Conservation (phyloP, 2,888 invertebrate genomes). For the Drosophila merina region DNA sequence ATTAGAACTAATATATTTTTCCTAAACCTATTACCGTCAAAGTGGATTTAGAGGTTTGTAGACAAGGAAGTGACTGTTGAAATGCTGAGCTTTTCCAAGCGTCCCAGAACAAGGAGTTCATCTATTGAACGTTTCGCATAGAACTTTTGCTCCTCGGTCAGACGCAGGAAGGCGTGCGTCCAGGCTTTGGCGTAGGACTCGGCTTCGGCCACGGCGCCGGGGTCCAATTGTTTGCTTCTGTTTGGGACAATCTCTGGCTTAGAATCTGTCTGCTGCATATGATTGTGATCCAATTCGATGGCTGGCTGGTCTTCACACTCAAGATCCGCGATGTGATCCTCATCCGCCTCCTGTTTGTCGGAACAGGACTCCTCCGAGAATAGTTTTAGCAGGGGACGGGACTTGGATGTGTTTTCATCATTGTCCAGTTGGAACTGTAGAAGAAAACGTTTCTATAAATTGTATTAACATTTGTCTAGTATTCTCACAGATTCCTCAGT, state of each 20-base stretch:
- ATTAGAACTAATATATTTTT: neutral
- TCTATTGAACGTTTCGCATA: slow-evolving; percentile 71
- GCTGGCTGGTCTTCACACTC: slow-evolving; percentile 31
- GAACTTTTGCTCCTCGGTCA: slow-evolving; percentile 68
- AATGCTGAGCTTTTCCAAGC: slow-evolving; percentile 58
- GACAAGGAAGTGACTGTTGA: slow-evolving; percentile 66
- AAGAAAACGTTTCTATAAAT: neutral
- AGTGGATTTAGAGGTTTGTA: slow-evolving; percentile 55
- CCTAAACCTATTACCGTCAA: neutral
- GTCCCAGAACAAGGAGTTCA: slow-evolving; percentile 62
- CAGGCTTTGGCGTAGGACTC: slow-evolving; percentile 65
- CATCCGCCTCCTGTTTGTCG: slow-evolving; percentile 18
- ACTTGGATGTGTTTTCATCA: slow-evolving; percentile 6
- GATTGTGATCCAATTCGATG: slow-evolving; percentile 48
- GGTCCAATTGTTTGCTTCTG: slow-evolving; percentile 42
- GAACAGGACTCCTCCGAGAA: slow-evolving; percentile 44
- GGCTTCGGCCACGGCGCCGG: slow-evolving; percentile 60
- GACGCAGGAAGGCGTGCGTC: slow-evolving; percentile 69
- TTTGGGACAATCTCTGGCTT: slow-evolving; percentile 27
- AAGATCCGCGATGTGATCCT: neutral
- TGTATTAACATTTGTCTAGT: neutral
- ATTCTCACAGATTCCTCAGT: neutral
- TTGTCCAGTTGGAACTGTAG: neutral
- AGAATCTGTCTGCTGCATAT: slow-evolving; percentile 32
- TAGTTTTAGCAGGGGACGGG: slow-evolving; percentile 55